These are phyloP conservation scores for pig (Sus scrofa) DNA, from an alignment of 2,113 vertebrate species.

Conservation along the genomic window T2T-Sscrofa CM000812.6:211201001-211201500, in stretches of 20 bases:
- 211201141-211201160: too few species aligned
- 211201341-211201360: too few species aligned
- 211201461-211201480: background rate
- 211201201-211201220: too few species aligned
- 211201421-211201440: background rate
- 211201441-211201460: background rate
- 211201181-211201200: too few species aligned
- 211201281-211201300: background rate
- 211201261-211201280: background rate
- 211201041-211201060: too few species aligned
- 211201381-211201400: background rate
- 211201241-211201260: background rate
- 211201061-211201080: too few species aligned
- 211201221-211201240: background rate
- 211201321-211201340: background rate
- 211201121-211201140: too few species aligned
- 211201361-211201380: background rate
- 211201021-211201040: too few species aligned
- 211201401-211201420: slow-evolving; percentile 10
- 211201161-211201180: too few species aligned
- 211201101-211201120: too few species aligned
- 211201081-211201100: too few species aligned
- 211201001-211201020: too few species aligned
- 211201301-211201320: background rate
- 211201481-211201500: background rate